These are phyloP conservation scores for Lysandra bellargus DNA, from an alignment of 2,888 invertebrate genomes.

Conservation along the genomic window DNA sequence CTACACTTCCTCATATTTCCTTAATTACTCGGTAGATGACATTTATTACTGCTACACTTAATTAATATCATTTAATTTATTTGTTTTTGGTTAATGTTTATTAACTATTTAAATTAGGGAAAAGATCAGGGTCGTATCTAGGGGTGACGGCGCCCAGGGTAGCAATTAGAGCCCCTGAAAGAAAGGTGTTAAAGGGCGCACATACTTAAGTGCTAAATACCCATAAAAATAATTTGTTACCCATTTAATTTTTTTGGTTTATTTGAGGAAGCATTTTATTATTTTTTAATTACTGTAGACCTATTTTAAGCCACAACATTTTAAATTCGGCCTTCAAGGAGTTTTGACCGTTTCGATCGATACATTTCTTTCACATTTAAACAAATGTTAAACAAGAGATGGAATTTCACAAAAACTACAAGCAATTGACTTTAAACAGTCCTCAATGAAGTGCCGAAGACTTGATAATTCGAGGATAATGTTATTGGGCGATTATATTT, in stretches of 20 bases:
- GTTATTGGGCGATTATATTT: constrained; percentile 20
- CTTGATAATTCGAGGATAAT: constrained; percentile 23
- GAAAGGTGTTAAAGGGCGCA: not conserved
- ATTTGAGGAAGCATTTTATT: not conserved
- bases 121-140: not conserved
- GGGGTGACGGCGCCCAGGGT: not conserved
- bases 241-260: not conserved
- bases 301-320: not conserved
- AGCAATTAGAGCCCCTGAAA: not conserved
- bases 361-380: not conserved
- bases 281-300: not conserved
- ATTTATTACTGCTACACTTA: constrained; percentile 6
- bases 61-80: not conserved
- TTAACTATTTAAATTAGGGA: not conserved
- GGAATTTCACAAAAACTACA: not conserved
- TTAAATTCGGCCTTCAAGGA: not conserved
- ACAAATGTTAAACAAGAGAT: not conserved
- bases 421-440: constrained; percentile 7
- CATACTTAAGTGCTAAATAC: not conserved
- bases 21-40: not conserved
- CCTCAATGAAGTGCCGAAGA: not conserved
- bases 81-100: not conserved
- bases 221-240: not conserved
- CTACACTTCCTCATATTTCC: constrained; percentile 3
- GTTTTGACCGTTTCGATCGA: not conserved